Conservation (phyloP, 2,113 vertebrate species). For the Centropus bengalensis region DNA sequence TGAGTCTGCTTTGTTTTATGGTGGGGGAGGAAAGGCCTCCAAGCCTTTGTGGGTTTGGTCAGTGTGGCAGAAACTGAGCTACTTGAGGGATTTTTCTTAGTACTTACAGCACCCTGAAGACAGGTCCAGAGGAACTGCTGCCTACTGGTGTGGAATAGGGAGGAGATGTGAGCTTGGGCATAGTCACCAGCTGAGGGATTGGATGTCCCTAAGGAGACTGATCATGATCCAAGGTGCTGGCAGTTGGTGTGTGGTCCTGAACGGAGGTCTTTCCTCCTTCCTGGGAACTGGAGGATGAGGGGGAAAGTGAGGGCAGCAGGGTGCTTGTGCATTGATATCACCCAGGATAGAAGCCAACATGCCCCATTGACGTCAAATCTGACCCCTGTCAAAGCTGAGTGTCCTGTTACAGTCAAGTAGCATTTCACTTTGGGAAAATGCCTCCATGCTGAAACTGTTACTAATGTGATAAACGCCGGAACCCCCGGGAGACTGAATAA, state of each 20-base stretch:
- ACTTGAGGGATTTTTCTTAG: accelerated
- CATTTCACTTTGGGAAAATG: constrained; percentile 33
- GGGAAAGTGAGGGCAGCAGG: not conserved
- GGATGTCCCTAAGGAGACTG: not conserved
- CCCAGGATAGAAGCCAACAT: constrained; percentile 5
- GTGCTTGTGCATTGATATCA: constrained; percentile 36
- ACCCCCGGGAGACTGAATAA: not conserved
- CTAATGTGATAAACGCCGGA: not conserved
- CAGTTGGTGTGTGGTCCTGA: not conserved
- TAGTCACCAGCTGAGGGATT: not conserved
- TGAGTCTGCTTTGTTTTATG: not conserved
- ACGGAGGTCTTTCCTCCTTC: not conserved
- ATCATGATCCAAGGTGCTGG: not conserved
- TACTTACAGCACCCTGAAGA: not conserved
- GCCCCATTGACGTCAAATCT: constrained; percentile 62
- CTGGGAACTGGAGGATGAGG: not conserved
- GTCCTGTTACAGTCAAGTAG: constrained; percentile 57
- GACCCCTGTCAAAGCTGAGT: constrained; percentile 42
- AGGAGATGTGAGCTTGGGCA: not conserved
- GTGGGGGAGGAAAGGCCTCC: accelerated
- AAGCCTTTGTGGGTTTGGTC: not conserved
- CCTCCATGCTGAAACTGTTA: constrained; percentile 3
- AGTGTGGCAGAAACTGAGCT: not conserved
- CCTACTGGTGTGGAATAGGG: not conserved
- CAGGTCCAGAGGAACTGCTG: not conserved